These are phyloP conservation scores for Pseudorhombus dupliciocellatus DNA, from an alignment of 2,113 vertebrate genomes.

Conservation along the genomic window DNA sequence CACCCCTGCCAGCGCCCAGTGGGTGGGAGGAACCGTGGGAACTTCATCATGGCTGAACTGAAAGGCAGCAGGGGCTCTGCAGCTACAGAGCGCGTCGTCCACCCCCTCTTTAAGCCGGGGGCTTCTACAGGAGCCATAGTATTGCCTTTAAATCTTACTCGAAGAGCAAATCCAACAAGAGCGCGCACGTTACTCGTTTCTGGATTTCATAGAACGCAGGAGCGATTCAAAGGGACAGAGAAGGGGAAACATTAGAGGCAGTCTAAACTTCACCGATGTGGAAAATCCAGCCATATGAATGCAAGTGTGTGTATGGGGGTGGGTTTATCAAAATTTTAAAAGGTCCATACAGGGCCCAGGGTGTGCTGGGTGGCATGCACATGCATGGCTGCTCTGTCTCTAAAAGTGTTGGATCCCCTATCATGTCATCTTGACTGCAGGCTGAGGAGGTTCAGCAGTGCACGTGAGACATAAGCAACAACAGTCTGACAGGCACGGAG, in stretches of 20 bases:
- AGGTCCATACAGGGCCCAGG: not conserved
- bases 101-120: too few relatives aligned
- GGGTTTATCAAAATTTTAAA: slow-evolving; percentile 20
- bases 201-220: not conserved
- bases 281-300: slow-evolving; percentile 14
- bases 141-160: not conserved
- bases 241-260: not conserved
- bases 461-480: slow-evolving; percentile 45
- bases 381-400: slow-evolving; percentile 25
- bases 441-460: slow-evolving; percentile 26
- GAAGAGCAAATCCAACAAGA: not conserved
- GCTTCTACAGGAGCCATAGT: not conserved
- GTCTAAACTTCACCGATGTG: slow-evolving; percentile 4
- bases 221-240: not conserved
- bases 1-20: slow-evolving; percentile 19
- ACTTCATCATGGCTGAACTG: slow-evolving; percentile 28
- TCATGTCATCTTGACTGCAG: slow-evolving; percentile 46
- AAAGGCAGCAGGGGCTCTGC: slow-evolving; percentile 21
- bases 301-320: not conserved
- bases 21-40: not conserved
- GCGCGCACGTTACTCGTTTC: not conserved
- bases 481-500: slow-evolving; percentile 33
- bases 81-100: slow-evolving; percentile 10
- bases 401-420: slow-evolving; percentile 4
- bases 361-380: slow-evolving; percentile 22